Evolutionary conservation across 1,140 invertebrate species (phyloP).

Genomic region (Calliopsis andreniformis): DNA sequence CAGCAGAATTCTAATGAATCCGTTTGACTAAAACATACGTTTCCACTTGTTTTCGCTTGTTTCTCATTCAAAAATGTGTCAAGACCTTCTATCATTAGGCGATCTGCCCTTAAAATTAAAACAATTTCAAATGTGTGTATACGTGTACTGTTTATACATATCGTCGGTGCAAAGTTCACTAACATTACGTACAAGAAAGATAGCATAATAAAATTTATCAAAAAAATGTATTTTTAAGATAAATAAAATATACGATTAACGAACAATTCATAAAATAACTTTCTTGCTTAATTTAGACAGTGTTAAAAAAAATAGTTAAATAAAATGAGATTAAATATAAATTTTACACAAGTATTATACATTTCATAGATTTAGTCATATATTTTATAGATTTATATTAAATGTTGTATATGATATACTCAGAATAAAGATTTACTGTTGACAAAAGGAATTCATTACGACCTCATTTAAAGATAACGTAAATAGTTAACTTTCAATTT

Average conservation of each 20-base stretch:
- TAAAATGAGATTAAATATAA: neutral
- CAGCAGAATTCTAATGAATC: neutral
- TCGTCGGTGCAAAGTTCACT: constrained; percentile 33
- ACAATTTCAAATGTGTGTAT: neutral
- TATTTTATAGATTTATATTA: neutral
- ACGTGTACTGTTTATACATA: constrained; percentile 4
- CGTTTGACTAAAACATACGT: neutral
- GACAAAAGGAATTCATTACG: neutral
- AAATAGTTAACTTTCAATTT: neutral
- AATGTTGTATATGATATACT: neutral
- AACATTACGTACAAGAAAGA: neutral
- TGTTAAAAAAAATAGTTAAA: neutral
- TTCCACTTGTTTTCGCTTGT: neutral
- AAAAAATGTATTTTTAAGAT: neutral
- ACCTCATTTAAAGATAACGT: too few species aligned
- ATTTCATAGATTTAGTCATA: neutral
- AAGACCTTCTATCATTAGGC: neutral
- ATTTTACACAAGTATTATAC: neutral
- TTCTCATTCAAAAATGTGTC: neutral
- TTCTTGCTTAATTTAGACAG: neutral
- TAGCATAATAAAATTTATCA: neutral
- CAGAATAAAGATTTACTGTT: neutral
- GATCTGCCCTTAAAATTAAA: neutral
- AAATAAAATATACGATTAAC: neutral
- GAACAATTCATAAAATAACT: neutral